Evolutionary conservation across 1,140 invertebrate species (phyloP).

Genomic region (Phymorhynchus buccinoides): DNA sequence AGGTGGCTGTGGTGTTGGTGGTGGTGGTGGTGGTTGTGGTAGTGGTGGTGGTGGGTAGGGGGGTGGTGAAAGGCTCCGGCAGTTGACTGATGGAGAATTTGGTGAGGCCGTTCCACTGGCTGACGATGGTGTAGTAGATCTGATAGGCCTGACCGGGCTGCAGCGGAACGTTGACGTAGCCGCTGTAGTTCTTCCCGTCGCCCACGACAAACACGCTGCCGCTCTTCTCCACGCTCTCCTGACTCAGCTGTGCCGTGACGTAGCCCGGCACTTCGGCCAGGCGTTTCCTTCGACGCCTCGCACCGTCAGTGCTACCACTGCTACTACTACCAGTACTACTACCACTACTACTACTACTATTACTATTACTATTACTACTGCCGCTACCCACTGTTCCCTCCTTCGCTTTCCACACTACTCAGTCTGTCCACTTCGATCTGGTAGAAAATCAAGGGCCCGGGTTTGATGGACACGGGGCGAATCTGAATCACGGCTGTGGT

Average conservation of each 20-base stretch:
- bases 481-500: constrained; percentile 57
- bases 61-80: constrained; percentile 42
- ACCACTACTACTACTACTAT: too few relatives aligned
- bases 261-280: constrained; percentile 47
- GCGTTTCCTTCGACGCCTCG: not conserved
- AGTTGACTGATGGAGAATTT: constrained; percentile 55
- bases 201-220: constrained; percentile 55
- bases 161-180: constrained; percentile 57
- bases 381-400: too few relatives aligned
- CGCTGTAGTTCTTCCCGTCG: constrained; percentile 54
- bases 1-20: constrained; percentile 19
- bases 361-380: too few relatives aligned
- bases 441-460: constrained; percentile 53
- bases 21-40: constrained; percentile 25
- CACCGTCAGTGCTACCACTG: not conserved
- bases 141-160: constrained; percentile 50
- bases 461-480: constrained; percentile 52
- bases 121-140: constrained; percentile 62
- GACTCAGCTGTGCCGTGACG: constrained; percentile 49
- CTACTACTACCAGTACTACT: not conserved
- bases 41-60: constrained; percentile 8
- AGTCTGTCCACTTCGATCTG: constrained; percentile 54
- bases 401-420: not conserved
- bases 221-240: constrained; percentile 44
- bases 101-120: constrained; percentile 53